Percentiles rank a stretch among this genome's conserved stretches.
Conservation (phyloP, 2,888 invertebrate genomes). For the Parnassius smintheus region DNA sequence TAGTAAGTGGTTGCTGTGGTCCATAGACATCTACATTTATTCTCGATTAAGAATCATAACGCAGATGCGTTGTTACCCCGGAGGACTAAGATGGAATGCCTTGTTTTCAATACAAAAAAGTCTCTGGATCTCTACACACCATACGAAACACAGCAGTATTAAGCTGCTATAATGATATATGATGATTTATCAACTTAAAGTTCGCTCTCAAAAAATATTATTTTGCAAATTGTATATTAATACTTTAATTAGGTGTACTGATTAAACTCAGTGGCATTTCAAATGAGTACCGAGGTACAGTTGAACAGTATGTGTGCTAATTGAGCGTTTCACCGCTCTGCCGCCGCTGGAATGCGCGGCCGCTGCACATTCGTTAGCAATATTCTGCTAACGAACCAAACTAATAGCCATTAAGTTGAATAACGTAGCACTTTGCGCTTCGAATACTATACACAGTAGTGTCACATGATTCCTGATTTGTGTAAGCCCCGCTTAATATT, state of each 20-base stretch:
- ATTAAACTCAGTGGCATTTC: conserved; percentile 52
- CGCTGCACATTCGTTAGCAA: conserved; percentile 77
- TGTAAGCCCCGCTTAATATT: conserved; percentile 24
- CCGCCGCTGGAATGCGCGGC: conserved; percentile 55
- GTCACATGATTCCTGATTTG: conserved; percentile 53
- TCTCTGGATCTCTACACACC: too few species aligned
- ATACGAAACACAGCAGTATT: too few species aligned
- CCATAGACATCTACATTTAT: too few species aligned
- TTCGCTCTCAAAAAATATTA: not conserved
- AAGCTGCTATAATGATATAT: too few species aligned
- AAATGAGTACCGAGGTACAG: conserved; percentile 52
- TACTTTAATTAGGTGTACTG: conserved; percentile 34
- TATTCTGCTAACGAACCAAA: conserved; percentile 80
- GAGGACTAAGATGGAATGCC: too few species aligned
- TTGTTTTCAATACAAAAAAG: too few species aligned
- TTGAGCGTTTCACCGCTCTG: conserved; percentile 68
- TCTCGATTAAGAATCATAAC: too few species aligned
- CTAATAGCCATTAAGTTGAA: conserved; percentile 79
- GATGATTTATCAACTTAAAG: too few species aligned
- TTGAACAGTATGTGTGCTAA: conserved; percentile 62
- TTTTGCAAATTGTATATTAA: conserved; percentile 8
- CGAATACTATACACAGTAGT: conserved; percentile 57
- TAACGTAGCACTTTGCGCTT: conserved; percentile 73
- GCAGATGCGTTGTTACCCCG: too few species aligned
- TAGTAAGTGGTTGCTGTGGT: too few species aligned